Base-by-base conservation (phyloP, 2,113 vertebrate species). In the Ptilonorhynchus violaceus region DNA sequence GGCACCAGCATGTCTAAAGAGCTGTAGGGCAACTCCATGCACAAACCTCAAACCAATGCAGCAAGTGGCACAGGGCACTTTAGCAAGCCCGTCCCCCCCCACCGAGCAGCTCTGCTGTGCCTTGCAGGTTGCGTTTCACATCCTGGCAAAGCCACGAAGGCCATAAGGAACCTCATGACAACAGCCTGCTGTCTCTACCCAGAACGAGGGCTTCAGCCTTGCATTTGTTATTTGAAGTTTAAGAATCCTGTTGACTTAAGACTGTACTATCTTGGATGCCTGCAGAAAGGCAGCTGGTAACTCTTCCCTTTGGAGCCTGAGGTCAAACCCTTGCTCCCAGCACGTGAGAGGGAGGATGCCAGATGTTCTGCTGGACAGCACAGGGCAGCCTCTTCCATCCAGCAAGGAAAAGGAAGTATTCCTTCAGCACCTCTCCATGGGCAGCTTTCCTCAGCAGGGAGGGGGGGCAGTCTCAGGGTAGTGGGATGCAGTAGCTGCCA, bases 301-400 rank as follows among this genome's bases (percentile, higher is more conserved):
- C 56, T 70, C 21, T 33, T 55, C 66, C 41, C 24, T 59, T 52
- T 2, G 0, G 49, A 78, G 49, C n/a, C 11, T 24, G 21, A 30
- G 70, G 73, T 78, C 5, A 3, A 91, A 37, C 13, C 64, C 55
- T 67, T 10, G 53, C 44, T 44, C 49, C 47, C 60, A n/a, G 41
- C 1, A 0, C 3, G 30, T 15, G 15, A 64, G 0, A 0, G 9
- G 46, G 11, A 56, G 9, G 53, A 83, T 4, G 2, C 20, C 10
- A 60, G n/a, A 42, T 5, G 1, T 75, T 52, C 8, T n/a, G 47
- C 41, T 27, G 41, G 24, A 76, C n/a, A 75, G 55, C 44, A 68
- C 1, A 4, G 44, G 11, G 44, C 46, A 85, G 33, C 55, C 53
- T 66, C 22, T 33, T 30, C 27, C 20, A 72, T 6, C 19, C 69